Percentiles rank a stretch among this genome's conserved stretches.
Evolutionary conservation across 2,113 vertebrate species (phyloP).

Genomic region (Apteryx owenii): DNA sequence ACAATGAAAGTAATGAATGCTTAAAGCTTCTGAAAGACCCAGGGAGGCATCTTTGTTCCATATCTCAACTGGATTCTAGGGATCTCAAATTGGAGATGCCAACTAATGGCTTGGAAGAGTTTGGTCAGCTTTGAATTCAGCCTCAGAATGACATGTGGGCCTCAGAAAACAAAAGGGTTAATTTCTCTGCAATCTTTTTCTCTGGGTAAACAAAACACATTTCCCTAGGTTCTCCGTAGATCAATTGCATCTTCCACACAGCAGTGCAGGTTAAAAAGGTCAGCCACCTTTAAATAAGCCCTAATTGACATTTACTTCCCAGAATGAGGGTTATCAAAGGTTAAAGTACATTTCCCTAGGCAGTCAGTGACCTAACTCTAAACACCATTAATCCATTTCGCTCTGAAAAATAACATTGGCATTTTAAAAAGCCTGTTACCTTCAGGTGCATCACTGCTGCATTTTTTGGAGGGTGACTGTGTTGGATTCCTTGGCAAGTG

Average conservation of each 20-base stretch:
- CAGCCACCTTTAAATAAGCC: not conserved
- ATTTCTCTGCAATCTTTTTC: not conserved
- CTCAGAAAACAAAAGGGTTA: not conserved
- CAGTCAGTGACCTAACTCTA: not conserved
- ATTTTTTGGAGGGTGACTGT: not conserved
- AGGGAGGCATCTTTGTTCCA: not conserved
- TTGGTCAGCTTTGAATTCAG: not conserved
- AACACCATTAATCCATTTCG: not conserved
- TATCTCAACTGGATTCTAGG: not conserved
- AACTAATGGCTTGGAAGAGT: not conserved
- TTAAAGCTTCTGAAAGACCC: not conserved
- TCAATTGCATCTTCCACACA: not conserved
- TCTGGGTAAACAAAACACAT: not conserved
- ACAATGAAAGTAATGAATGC: not conserved
- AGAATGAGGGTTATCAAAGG: not conserved
- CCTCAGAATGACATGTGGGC: accelerated
- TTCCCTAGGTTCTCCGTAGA: not conserved
- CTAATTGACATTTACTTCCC: conserved; percentile 9
- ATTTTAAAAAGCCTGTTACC: not conserved
- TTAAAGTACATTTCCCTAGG: not conserved
- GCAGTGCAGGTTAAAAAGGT: not conserved
- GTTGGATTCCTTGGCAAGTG: not conserved
- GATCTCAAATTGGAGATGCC: not conserved
- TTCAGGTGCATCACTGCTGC: not conserved
- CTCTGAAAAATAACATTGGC: not conserved